phyloP scores from a whole-genome alignment of 1,140 invertebrate genomes.

The Callitettix versicolor region DNA sequence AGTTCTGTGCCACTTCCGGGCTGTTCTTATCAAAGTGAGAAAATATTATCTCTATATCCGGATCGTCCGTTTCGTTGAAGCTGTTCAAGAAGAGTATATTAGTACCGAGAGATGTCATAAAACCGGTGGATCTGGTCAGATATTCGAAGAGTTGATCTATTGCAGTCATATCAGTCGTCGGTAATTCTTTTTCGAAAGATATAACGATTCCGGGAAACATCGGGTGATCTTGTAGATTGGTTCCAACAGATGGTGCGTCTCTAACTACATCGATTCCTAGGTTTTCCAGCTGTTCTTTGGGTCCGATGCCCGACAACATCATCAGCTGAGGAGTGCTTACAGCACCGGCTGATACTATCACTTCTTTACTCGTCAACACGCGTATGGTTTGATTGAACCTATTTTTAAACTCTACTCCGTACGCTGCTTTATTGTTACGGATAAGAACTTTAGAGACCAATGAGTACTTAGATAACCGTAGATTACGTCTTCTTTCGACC shows the following conservation, averaged over 20 bases:
- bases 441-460: constrained; percentile 36
- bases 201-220: not conserved
- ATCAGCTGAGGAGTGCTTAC: constrained; percentile 34
- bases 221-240: constrained; percentile 40
- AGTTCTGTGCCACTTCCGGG: constrained; percentile 34
- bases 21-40: constrained; percentile 33
- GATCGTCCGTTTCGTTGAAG: not conserved
- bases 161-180: not conserved
- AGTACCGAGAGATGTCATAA: constrained; percentile 1
- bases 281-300: constrained; percentile 31
- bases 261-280: constrained; percentile 23
- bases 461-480: constrained; percentile 40
- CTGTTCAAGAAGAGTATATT: not conserved
- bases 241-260: constrained; percentile 28
- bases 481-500: constrained; percentile 34
- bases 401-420: constrained; percentile 59
- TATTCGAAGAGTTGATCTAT: not conserved
- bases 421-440: constrained; percentile 47
- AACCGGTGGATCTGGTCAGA: not conserved
- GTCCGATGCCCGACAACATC: constrained; percentile 40
- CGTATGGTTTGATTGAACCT: constrained; percentile 39
- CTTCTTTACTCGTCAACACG: constrained; percentile 27
- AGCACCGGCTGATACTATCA: constrained; percentile 32
- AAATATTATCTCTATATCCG: constrained; percentile 32
- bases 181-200: not conserved